Evolutionary conservation across 2,888 invertebrate species (phyloP), one percentile per base, ranked within the genome.

Genomic region (Stramonita haemastoma): DNA sequence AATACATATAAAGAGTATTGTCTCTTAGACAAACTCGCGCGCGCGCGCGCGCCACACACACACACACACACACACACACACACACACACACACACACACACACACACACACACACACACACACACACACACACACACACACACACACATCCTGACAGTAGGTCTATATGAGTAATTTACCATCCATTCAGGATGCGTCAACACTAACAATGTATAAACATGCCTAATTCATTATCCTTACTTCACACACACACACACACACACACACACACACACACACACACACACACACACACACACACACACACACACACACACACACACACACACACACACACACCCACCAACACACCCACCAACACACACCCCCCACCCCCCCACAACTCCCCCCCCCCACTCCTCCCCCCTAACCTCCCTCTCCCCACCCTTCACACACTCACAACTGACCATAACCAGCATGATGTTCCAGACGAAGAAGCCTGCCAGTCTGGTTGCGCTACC

Each of bases 381-480:
- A n/a, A 5, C n/a, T n/a, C n/a, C n/a, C n/a, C n/a, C n/a, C n/a
- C n/a, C n/a, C n/a, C n/a, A n/a, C n/a, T n/a, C n/a, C n/a, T n/a
- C n/a, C n/a, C n/a, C n/a, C n/a, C n/a, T n/a, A n/a, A n/a, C n/a
- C n/a, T n/a, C n/a, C n/a, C n/a, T n/a, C n/a, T n/a, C n/a, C n/a
- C n/a, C n/a, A n/a, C n/a, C n/a, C n/a, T n/a, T n/a, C n/a, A n/a
- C n/a, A n/a, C n/a, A n/a, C n/a, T n/a, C n/a, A n/a, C n/a, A n/a
- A 57, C 92, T 92, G 90, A 95, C 95, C 94, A 95, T 95, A 77
- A 95, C 94, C 2, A 95, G 91, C 89, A 95, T 94, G 60, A 95
- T 95, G 89, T 95, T 95, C 94, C 95, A 95, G 87, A 95, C 92
- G 91, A 95, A 95, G 92, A 95, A 95, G 13, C 95, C 95, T 6